phyloP scores from a whole-genome alignment of 2,113 vertebrate genomes.

The Sphaerodactylus townsendi region DNA sequence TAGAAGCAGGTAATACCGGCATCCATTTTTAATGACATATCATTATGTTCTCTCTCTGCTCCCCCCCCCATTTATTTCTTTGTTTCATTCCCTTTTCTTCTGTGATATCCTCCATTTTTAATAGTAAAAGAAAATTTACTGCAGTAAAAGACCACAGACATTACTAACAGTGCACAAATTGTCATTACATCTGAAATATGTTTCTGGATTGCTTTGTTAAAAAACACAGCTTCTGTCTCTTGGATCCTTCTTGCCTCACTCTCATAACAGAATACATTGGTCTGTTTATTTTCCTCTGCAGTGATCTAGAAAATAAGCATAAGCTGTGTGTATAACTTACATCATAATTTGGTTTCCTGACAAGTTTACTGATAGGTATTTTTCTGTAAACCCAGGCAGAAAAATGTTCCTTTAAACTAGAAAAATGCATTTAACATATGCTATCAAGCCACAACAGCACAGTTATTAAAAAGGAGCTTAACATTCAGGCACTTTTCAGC shows the following conservation, averaged over 20 bases:
- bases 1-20: neutral
- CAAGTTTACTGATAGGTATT: neutral
- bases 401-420: conserved; percentile 8
- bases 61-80: neutral
- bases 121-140: neutral
- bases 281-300: neutral
- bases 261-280: neutral
- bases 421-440: conserved; percentile 15
- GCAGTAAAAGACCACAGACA: neutral
- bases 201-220: neutral
- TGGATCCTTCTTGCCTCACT: neutral
- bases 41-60: neutral
- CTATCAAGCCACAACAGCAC: neutral
- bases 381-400: neutral
- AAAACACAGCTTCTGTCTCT: neutral
- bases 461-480: conserved; percentile 26
- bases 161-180: conserved; percentile 10
- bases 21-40: neutral
- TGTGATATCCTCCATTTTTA: neutral
- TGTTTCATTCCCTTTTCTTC: neutral
- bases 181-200: neutral
- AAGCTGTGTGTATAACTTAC: neutral
- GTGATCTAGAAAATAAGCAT: conserved; percentile 3
- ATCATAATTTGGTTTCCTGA: neutral
- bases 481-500: conserved; percentile 25